Evolutionary conservation across 1,140 invertebrate species (phyloP).

Genomic region (Drosophila takahashii): DNA sequence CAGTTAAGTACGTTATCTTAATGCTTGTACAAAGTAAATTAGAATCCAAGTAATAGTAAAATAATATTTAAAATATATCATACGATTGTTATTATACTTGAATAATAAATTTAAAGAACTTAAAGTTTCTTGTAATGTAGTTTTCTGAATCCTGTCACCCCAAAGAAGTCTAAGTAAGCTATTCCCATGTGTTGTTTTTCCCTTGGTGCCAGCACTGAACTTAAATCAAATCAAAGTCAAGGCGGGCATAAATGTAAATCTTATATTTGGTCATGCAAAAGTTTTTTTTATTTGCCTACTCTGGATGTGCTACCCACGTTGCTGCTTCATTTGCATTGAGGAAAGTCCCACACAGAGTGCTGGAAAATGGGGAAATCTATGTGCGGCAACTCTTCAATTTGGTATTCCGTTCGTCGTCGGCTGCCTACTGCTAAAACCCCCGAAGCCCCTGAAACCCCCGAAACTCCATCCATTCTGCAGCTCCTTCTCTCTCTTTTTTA

Average conservation of each 20-base stretch:
- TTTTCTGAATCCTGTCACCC: neutral
- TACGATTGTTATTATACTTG: no score
- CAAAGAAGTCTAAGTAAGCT: no score
- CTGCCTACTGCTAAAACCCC: constrained; percentile 60
- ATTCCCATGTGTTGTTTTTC: constrained; percentile 22
- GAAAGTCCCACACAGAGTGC: constrained; percentile 38
- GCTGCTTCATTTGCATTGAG: constrained; percentile 57
- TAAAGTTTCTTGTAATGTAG: neutral
- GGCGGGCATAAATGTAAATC: constrained; percentile 52
- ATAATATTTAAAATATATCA: no score
- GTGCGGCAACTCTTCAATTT: constrained; percentile 57
- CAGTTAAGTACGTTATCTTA: no score
- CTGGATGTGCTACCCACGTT: constrained; percentile 41
- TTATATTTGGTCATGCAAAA: constrained; percentile 49
- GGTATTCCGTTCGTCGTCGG: constrained; percentile 62
- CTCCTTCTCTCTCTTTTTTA: constrained; percentile 54
- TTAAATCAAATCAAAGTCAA: constrained; percentile 56
- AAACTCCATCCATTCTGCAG: constrained; percentile 16
- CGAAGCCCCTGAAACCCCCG: constrained; percentile 13
- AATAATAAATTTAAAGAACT: neutral
- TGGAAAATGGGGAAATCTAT: constrained; percentile 55
- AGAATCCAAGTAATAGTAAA: no score
- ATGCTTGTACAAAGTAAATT: no score
- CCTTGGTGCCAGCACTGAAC: constrained; percentile 15
- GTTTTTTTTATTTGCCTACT: constrained; percentile 18